Percentiles rank a stretch among this genome's conserved stretches.
These are phyloP conservation scores for Thomomys bottae DNA, from an alignment of 2,113 vertebrate species.

Conservation along the genomic window DNA sequence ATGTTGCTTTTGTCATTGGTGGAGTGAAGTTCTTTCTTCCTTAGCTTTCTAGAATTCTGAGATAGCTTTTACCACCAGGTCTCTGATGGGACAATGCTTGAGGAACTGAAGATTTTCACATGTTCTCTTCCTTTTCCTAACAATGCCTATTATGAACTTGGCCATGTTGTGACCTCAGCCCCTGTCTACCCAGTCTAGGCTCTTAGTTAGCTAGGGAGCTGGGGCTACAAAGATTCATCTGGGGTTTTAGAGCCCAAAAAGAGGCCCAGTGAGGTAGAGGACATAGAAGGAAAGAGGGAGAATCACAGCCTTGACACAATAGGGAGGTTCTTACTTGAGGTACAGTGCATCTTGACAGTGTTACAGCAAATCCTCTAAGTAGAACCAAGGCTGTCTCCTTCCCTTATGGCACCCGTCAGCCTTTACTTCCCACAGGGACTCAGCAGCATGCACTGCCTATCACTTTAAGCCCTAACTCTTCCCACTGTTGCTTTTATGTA, in stretches of 20 bases:
- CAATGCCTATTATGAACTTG: neutral
- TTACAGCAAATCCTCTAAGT: neutral
- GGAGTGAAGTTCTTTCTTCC: neutral
- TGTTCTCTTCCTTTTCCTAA: neutral
- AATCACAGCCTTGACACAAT: neutral
- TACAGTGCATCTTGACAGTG: too few relatives aligned
- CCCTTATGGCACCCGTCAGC: too few relatives aligned
- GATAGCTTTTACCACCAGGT: neutral
- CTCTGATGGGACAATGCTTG: neutral
- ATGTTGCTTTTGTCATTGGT: neutral
- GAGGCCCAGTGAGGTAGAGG: neutral
- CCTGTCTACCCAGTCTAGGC: neutral
- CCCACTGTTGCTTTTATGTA: neutral
- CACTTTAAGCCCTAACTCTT: neutral
- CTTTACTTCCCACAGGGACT: rapidly evolving
- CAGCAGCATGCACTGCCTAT: neutral
- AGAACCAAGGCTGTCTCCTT: neutral
- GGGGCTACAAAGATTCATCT: neutral
- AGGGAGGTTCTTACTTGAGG: neutral
- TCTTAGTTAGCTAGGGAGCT: neutral
- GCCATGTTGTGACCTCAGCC: neutral
- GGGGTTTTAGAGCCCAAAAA: neutral
- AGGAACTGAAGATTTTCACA: neutral
- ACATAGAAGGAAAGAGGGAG: neutral
- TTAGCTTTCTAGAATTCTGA: neutral